Evolutionary conservation across 2,797 vertebrate genomes (phyloP).

Genomic region (Saxicola maurus): DNA sequence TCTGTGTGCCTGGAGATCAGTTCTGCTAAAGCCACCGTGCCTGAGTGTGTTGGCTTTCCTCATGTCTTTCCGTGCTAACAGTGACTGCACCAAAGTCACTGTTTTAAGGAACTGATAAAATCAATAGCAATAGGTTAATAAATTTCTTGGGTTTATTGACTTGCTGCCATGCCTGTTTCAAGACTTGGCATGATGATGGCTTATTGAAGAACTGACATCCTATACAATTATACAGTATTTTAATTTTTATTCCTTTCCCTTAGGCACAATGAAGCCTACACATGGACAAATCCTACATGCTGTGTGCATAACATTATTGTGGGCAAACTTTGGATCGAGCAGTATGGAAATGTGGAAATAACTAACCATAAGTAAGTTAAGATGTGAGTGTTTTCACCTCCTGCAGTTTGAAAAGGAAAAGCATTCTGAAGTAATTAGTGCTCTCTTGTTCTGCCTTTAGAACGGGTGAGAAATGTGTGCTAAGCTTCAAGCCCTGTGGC

Average conservation of each 20-base stretch:
- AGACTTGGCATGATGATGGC: background rate
- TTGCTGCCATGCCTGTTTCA: background rate
- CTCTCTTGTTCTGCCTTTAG: slow-evolving; percentile 70
- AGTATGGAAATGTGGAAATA: slow-evolving; percentile 95
- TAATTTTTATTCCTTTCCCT: background rate
- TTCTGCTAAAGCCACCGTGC: background rate
- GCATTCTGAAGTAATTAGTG: background rate
- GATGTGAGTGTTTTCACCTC: background rate
- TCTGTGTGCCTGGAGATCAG: background rate
- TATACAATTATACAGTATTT: background rate
- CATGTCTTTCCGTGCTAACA: background rate
- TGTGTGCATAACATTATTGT: slow-evolving; percentile 98
- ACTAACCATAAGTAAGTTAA: slow-evolving; percentile 91
- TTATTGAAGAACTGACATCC: background rate
- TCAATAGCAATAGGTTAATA: background rate
- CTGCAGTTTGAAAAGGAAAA: background rate
- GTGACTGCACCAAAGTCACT: background rate
- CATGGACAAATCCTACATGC: slow-evolving; percentile 96
- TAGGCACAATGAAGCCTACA: slow-evolving; percentile 93
- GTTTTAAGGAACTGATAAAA: background rate
- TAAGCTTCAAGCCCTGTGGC: slow-evolving; percentile 93
- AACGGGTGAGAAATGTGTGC: slow-evolving; percentile 90
- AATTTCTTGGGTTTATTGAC: background rate
- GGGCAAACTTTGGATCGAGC: slow-evolving; percentile 97
- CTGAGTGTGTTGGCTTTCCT: background rate